These are phyloP conservation scores for Pseudochirops cupreus DNA, from an alignment of 2,797 vertebrate species.

Conservation along the genomic window DNA sequence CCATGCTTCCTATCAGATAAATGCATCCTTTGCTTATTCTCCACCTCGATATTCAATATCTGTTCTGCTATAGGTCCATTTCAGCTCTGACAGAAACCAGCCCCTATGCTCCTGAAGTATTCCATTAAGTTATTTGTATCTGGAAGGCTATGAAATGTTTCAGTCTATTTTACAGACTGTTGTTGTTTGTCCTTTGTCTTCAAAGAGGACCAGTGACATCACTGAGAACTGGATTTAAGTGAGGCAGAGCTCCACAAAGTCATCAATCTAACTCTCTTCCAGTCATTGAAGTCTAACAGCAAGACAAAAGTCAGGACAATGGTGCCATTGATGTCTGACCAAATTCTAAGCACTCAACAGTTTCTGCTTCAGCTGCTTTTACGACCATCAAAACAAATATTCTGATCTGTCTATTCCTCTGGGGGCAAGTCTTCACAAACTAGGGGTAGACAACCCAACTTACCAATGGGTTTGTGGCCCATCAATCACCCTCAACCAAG, in stretches of 20 bases:
- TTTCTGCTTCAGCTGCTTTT: not conserved
- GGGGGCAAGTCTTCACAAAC: not conserved
- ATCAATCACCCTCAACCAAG: not conserved
- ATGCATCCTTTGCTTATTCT: not conserved
- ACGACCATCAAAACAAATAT: not conserved
- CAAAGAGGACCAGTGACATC: too few species aligned
- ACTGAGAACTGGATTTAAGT: too few species aligned
- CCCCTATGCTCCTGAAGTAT: conserved; percentile 42
- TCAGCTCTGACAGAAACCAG: conserved; percentile 29
- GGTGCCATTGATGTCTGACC: not conserved
- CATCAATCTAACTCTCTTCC: too few species aligned
- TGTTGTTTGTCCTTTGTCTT: too few species aligned
- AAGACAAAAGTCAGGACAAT: too few species aligned
- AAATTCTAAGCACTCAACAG: not conserved
- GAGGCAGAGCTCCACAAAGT: too few species aligned
- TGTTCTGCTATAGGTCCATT: conserved; percentile 41
- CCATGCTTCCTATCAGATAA: too few species aligned
- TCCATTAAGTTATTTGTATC: conserved; percentile 38
- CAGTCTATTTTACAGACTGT: not conserved
- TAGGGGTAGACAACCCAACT: not conserved
- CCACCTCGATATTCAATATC: not conserved
- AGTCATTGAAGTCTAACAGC: too few species aligned
- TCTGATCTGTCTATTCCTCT: not conserved
- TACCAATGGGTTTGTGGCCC: not conserved
- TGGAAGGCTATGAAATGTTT: conserved; percentile 8